These are phyloP conservation scores for Listronotus oregonensis DNA, from an alignment of 1,140 invertebrate species.

Conservation along the genomic window DNA sequence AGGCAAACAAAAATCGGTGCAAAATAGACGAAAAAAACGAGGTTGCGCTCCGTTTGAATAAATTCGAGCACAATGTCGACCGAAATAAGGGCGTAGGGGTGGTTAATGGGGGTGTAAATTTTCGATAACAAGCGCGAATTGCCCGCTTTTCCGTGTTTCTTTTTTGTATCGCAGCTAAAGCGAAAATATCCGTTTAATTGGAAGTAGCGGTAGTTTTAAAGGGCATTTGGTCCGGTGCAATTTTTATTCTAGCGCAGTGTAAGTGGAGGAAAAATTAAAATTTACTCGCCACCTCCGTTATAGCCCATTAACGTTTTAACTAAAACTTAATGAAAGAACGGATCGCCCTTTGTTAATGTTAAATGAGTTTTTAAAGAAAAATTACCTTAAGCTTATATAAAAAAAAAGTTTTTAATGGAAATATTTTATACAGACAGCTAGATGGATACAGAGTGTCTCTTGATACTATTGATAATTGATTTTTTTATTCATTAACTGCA, in stretches of 20 bases:
- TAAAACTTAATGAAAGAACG: no score
- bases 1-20: neutral
- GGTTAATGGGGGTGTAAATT: constrained; percentile 35
- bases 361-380: no score
- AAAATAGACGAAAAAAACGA: constrained; percentile 14
- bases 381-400: no score
- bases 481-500: no score
- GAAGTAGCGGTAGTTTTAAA: constrained; percentile 28
- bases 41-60: constrained; percentile 27
- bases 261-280: constrained; percentile 17
- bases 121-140: constrained; percentile 35
- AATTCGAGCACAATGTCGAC: constrained; percentile 17
- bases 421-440: no score
- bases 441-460: no score
- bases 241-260: constrained; percentile 5
- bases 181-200: constrained; percentile 33
- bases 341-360: no score
- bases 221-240: constrained; percentile 2
- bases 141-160: constrained; percentile 17
- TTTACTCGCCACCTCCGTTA: neutral
- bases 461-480: no score
- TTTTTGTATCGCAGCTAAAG: constrained; percentile 32
- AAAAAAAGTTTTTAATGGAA: no score
- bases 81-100: constrained; percentile 22
- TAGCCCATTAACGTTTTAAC: neutral